Base-by-base conservation (phyloP, 2,113 vertebrate species). In the Regulus satrapa region DNA sequence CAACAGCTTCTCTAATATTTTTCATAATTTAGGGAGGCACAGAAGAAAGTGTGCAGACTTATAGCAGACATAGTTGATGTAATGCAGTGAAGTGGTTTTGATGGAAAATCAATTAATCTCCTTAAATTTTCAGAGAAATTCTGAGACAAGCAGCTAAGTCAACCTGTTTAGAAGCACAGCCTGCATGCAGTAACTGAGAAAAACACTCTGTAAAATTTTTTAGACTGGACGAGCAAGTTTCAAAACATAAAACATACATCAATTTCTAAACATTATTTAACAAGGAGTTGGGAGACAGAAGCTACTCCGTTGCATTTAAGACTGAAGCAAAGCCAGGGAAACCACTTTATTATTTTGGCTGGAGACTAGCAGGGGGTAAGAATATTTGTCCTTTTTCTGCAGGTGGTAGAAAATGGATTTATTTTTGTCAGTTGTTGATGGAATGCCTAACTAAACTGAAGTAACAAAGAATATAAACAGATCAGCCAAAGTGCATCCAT, bases 341-440 rank as follows among this genome's bases (percentile, higher is more conserved):
- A 69, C 7, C 5, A 29, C 48, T 66, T 83, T 59, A n/a, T 83
- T 85, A n/a, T 83, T 85, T 79, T 6, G 32, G 49, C 49, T 82
- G 31, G 15, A 81, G 38, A 46, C 29, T n/a, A 51, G 18, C 2
- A 32, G 43, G 29, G 49, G 36, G 18, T 66, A 61, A 86, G 19
- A 88, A 52, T 74, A 92, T 63, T 92, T 76, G 40, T 59, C 41
- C n/a, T 80, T 90, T 67, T 92, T 55, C 67, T 67, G 36, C 46
- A 90, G 85, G 78, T 81, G 75, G 75, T 73, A 93, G 52, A 91
- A 90, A 92, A 80, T 8, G 5, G 23, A 48, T 94, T 85, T 83
- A 77, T 38, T 90, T 91, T 68, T 67, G 28, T 16, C 43, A 23
- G 77, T 25, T 91, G 69, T 68, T 86, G 92, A 77, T 55, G 80